phyloP scores from a whole-genome alignment of 2,797 vertebrate genomes.

The Antennarius maculatus region DNA sequence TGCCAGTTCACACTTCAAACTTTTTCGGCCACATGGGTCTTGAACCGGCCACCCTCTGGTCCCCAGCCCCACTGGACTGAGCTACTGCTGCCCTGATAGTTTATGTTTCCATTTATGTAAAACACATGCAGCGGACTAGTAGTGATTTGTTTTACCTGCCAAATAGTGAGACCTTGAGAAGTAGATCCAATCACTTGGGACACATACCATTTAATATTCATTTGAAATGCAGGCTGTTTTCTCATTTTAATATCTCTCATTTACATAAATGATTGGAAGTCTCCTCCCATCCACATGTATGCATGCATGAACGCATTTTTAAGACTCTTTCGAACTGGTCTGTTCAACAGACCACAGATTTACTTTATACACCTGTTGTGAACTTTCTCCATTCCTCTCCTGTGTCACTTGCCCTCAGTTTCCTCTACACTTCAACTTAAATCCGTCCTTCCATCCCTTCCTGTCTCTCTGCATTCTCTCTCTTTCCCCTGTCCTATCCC shows the following conservation, averaged over 20 bases:
- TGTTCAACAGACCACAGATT: no score
- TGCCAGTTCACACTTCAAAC: no score
- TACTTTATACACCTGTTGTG: conserved; percentile 32
- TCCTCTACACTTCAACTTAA: conserved; percentile 46
- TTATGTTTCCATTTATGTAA: conserved; percentile 12
- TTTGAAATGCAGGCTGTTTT: conserved; percentile 49
- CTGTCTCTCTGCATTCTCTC: conserved; percentile 55
- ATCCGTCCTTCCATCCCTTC: conserved; percentile 57
- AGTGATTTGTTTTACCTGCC: conserved; percentile 3
- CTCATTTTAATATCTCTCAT: conserved; percentile 8
- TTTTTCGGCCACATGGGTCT: no score
- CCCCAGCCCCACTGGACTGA: no score
- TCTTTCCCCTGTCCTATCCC: conserved; percentile 55
- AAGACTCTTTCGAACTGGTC: no score
- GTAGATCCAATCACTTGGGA: conserved; percentile 24
- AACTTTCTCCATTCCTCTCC: conserved; percentile 44
- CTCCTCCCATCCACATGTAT: no score
- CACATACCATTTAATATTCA: conserved; percentile 30
- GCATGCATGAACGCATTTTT: no score
- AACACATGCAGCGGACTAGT: conserved; percentile 24
- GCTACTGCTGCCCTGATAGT: neutral
- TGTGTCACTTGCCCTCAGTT: conserved; percentile 38
- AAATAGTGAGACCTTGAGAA: conserved; percentile 32
- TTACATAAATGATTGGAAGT: conserved; percentile 19
- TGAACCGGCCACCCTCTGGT: no score